Evolutionary conservation across 64 coral and sea anemone genomes (phyloP).

Genomic region (Astreopora myriophthalma): DNA sequence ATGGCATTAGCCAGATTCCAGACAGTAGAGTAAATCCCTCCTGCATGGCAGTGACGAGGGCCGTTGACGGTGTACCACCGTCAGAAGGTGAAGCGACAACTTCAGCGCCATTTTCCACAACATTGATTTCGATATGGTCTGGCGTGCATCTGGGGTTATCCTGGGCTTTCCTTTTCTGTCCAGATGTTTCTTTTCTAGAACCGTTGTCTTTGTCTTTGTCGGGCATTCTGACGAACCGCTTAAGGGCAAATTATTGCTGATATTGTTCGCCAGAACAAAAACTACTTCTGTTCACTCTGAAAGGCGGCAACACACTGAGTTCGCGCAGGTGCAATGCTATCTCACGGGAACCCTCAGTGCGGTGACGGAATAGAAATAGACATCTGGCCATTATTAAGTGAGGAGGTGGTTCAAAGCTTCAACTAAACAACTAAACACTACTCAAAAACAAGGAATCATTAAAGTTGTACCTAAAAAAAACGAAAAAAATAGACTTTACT

Average conservation of each 20-base stretch:
- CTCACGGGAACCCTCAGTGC: neutral
- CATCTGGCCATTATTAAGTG: no score
- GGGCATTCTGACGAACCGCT: neutral
- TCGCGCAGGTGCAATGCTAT: no score
- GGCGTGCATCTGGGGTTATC: neutral
- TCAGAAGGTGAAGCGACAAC: neutral
- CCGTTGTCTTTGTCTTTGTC: neutral
- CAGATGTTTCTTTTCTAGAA: neutral
- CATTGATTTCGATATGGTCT: neutral
- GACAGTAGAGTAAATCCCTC: constrained; percentile 24
- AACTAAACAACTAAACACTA: no score
- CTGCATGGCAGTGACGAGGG: neutral
- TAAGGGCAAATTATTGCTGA: neutral
- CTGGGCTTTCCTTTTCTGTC: neutral
- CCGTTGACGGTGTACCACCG: neutral
- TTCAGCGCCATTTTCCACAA: constrained; percentile 29
- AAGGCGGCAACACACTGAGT: no score
- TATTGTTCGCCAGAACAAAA: neutral
- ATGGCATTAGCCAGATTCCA: constrained; percentile 44
- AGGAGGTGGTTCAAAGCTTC: no score
- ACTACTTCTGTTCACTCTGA: no score
- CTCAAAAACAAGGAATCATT: no score
- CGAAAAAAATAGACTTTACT: no score
- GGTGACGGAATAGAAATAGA: constrained; percentile 8
- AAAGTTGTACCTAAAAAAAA: no score